Base-by-base conservation (phyloP, 1,140 invertebrate genomes). In the Penaeus chinensis region DNA sequence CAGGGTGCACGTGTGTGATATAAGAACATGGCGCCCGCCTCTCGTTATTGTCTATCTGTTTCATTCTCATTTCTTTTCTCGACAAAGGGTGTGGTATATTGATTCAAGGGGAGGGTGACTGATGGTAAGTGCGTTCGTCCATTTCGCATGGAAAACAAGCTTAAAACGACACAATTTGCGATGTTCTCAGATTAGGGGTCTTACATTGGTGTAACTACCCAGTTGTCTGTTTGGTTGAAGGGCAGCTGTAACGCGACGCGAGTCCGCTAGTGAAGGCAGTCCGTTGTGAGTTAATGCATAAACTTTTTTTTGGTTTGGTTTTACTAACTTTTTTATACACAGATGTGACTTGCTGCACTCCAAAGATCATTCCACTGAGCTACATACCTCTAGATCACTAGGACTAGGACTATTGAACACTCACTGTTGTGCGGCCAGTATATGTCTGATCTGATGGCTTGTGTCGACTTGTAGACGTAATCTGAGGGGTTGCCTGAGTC, bases 181-280 rank as follows among this genome's bases (percentile, higher is more conserved):
- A 87, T 83, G 61, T 87, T 87, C 85, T 82, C 85, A 87, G 85
- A 87, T 87, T 87, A 87, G 81, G 85, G 85, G 85, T 87, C 85
- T 87, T 87, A 87, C 80, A 82, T 86, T 61, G 82, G 69, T 82
- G 80, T 82, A 87, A 87, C 85, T 87, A 87, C 85, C 85, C 66
- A 76, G 54, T 82, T 82, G 80, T 69, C 79, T 71, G 69, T 62
- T 82, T 63, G 69, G 80, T 76, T 71, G 47, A 24, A 65, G 78
- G 62, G 85, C 63, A 77, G 71, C 27, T 60, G 47, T 54, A 61
- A 71, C 78, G 76, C 65, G 61, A 65, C 32, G 79, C 80, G 82
- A 74, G 65, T 66, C 42, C 54, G 79, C 24, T 87, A 61, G 85
- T 76, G 85, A 61, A 69, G 85, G 63, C 78, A 87, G 61, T 66